Conservation (phyloP, 2,113 vertebrate species). For the Eurystomus gularis region DNA sequence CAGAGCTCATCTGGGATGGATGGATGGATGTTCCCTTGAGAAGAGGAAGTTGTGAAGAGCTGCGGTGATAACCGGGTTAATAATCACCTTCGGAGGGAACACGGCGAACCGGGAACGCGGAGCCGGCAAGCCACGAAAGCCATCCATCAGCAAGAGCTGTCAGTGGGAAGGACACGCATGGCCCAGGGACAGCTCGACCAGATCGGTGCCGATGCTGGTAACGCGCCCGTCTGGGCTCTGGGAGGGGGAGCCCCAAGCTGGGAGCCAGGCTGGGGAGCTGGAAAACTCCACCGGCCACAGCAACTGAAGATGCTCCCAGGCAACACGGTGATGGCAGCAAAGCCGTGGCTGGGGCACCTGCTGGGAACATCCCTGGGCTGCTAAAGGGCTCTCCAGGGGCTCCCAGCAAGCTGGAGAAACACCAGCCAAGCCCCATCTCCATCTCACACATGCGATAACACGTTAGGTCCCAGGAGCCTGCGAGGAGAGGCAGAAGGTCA, state of each 20-base stretch:
- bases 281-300: neutral
- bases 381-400: neutral
- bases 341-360: neutral
- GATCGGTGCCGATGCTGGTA: neutral
- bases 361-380: neutral
- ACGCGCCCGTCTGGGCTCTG: neutral
- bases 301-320: neutral
- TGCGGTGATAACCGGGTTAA: neutral
- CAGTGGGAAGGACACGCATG: neutral
- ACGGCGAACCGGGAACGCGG: neutral
- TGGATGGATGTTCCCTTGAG: neutral
- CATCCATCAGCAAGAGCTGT: slow-evolving; percentile 29
- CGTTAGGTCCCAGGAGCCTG: neutral
- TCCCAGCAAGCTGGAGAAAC: neutral
- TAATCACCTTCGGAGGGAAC: slow-evolving; percentile 15
- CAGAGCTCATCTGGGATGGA: neutral
- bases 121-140: fast-evolving
- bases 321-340: neutral
- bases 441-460: neutral
- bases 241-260: neutral
- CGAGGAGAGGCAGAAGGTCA: neutral
- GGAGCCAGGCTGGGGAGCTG: neutral
- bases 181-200: neutral
- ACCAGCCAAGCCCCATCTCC: neutral
- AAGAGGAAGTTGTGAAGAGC: neutral